Percentiles rank a stretch among this genome's conserved stretches.
These are phyloP conservation scores for Momotus momota DNA, from an alignment of 2,797 vertebrate genomes.

Conservation along the genomic window DNA sequence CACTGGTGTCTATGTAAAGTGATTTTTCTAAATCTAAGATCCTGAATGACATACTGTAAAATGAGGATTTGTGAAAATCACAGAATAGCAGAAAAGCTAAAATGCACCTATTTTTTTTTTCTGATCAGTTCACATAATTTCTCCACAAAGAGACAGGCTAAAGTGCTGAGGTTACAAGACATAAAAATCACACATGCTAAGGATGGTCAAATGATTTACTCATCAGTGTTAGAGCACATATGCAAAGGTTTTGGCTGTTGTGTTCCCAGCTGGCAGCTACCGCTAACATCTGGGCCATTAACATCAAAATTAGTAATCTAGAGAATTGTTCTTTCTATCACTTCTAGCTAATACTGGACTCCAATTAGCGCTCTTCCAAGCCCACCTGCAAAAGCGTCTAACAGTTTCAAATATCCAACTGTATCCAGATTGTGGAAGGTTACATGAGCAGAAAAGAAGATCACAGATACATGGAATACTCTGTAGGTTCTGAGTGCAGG, in stretches of 20 bases:
- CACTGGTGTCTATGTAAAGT: background rate
- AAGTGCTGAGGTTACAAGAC: constrained; percentile 54
- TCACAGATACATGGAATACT: background rate
- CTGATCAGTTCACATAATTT: background rate
- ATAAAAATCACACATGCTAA: constrained; percentile 53
- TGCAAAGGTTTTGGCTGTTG: constrained; percentile 78
- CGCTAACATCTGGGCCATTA: constrained; percentile 81
- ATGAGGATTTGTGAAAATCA: background rate
- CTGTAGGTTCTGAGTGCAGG: background rate
- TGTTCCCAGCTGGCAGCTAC: constrained; percentile 78
- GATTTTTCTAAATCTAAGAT: background rate
- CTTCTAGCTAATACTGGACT: constrained; percentile 76
- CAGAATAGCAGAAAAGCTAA: background rate
- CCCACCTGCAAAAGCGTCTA: constrained; percentile 73
- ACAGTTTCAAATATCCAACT: constrained; percentile 25
- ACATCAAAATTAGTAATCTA: constrained; percentile 83
- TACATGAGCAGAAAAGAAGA: background rate
- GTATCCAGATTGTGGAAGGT: background rate
- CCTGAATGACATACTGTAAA: background rate
- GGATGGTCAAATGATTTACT: constrained; percentile 79
- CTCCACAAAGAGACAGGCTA: background rate
- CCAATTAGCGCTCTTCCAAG: constrained; percentile 74
- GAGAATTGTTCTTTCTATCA: constrained; percentile 76
- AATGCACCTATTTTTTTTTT: background rate
- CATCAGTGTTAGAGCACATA: constrained; percentile 78